A percentile compares a stretch with the other conserved stretches of the same genome.
Conservation (phyloP, 2,888 invertebrate species). For the Zygaena filipendulae region DNA sequence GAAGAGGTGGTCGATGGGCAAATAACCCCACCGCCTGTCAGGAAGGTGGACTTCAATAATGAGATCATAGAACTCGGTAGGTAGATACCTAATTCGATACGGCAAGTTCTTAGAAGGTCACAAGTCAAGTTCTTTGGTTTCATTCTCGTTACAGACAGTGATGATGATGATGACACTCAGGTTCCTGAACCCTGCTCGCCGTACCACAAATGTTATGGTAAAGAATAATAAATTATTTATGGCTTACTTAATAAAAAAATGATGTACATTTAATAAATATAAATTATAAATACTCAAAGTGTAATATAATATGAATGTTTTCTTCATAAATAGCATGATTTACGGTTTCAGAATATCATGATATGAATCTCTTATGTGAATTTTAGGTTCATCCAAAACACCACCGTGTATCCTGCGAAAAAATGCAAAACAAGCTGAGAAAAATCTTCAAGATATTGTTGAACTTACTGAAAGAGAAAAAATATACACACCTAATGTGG, state of each 20-base stretch:
- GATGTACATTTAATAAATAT: too few relatives aligned
- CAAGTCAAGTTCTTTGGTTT: neutral
- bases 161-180: conserved; percentile 31
- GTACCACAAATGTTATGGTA: conserved; percentile 50
- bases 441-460: conserved; percentile 61
- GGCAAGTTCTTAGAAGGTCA: neutral
- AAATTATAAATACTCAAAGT: too few relatives aligned
- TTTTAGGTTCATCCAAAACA: conserved; percentile 41
- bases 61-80: conserved; percentile 47
- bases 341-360: too few relatives aligned
- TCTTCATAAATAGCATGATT: too few relatives aligned
- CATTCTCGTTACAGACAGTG: conserved; percentile 47
- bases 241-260: too few relatives aligned
- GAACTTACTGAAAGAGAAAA: conserved; percentile 72
- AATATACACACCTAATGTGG: conserved; percentile 50
- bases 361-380: too few relatives aligned
- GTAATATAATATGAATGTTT: too few relatives aligned
- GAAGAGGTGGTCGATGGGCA: conserved; percentile 30
- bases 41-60: conserved; percentile 25
- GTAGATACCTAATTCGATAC: too few relatives aligned
- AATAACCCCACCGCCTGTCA: conserved; percentile 34
- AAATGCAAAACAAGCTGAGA: conserved; percentile 56
- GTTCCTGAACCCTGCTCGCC: conserved; percentile 38
- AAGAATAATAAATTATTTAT: too few relatives aligned
- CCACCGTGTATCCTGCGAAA: conserved; percentile 51